Percentiles rank a stretch among this genome's conserved stretches.
Conservation (phyloP, 2,113 vertebrate genomes). For the Sphyrna mokarran region DNA sequence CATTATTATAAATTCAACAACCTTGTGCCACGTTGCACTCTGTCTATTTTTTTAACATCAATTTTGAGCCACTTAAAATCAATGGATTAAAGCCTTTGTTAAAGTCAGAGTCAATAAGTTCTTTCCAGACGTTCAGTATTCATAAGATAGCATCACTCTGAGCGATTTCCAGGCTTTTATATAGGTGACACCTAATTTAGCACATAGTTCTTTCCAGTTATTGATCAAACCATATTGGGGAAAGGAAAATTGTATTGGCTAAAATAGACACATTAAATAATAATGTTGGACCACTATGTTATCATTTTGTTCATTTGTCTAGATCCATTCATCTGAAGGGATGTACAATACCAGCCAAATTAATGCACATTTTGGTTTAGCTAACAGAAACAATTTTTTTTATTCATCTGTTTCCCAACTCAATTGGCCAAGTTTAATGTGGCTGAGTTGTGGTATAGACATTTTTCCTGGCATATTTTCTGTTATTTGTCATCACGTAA, state of each 20-base stretch:
- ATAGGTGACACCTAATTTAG: neutral
- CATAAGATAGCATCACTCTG: neutral
- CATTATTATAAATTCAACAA: neutral
- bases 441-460: too few relatives aligned
- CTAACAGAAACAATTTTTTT: neutral
- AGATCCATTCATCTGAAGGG: neutral
- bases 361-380: neutral
- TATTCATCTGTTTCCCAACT: too few relatives aligned
- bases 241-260: neutral
- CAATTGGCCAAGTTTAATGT: too few relatives aligned
- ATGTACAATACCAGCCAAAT: neutral
- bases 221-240: neutral
- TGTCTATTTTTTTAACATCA: neutral
- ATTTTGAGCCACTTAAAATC: neutral
- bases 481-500: too few relatives aligned
- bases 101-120: neutral
- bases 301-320: neutral
- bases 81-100: neutral
- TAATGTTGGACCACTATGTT: neutral
- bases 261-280: neutral
- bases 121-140: neutral
- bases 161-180: neutral
- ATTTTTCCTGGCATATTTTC: too few relatives aligned
- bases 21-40: neutral
- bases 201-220: neutral